Base-by-base conservation (phyloP, 2,888 invertebrate species). In the Tetheella fluctuosa region DNA sequence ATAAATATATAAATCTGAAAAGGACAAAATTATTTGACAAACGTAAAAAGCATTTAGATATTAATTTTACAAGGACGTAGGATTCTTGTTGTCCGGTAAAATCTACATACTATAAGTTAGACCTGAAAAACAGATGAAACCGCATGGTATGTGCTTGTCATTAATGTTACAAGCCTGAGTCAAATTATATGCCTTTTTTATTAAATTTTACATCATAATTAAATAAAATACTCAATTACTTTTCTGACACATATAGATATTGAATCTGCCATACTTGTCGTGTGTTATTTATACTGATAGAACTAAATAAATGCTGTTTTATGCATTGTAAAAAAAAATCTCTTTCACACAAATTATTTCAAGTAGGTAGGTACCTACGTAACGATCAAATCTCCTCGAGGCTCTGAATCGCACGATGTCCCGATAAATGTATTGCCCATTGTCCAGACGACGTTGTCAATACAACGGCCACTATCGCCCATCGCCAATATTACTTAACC, bases 391-490 rank as follows among this genome's bases (percentile, higher is more conserved):
- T 64, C 63, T 64, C 54, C 53, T 54, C 30, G 54, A 54, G 12
- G 13, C 52, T 13, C 37, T 55, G 55, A 75, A 76, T 76, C 74
- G 75, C 62, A 61, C 62, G 79, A 83, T 82, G 63, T 60, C 53
- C 63, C 67, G 80, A 84, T 85, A 85, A 81, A 76, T 67, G 74
- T 81, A 85, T 84, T 84, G 77, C 71, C 81, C 69, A 86, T 86
- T 86, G 86, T 88, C 80, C 81, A 75, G 63, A 71, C 68, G 73
- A 74, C 80, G 77, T 76, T 81, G 84, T 83, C 83, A 76, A 84
- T 85, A 85, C 79, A 79, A 63, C 74, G 64, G 64, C 61, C 70
- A 67, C 77, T 85, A 86, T 88, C 86, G 67, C 62, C 70, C 74
- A 86, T 85, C 85, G 81, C 82, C 80, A 86, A 87, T 85, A 83